Base-by-base conservation (phyloP, 2,888 invertebrate species). In the Bursaphelenchus okinawaensis region DNA sequence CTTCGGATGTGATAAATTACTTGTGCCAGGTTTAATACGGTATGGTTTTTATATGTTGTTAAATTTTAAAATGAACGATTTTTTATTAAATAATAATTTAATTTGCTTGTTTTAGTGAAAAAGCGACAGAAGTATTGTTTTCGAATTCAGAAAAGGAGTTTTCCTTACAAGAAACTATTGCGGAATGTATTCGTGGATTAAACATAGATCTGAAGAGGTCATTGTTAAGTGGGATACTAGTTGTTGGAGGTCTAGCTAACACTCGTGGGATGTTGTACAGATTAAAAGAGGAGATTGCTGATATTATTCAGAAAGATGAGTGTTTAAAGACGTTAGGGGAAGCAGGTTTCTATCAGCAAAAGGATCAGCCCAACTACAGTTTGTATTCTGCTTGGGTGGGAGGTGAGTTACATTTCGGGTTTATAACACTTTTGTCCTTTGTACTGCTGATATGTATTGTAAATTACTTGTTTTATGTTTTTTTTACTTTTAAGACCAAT, bases 191-290 rank as follows among this genome's bases (percentile, higher is more conserved):
- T 40, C 12, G 40, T 16, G 40, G 6, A 40, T 40, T 40, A 6
- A 40, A 40, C n/a, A 40, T 40, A 16, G 40, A 40, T 40, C 40
- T 40, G 16, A 40, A 40, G 40, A 40, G 40, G n/a, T n/a, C 40
- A 40, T 16, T 40, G 40, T 4, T 40, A n/a, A 51, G 9, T 23
- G 27, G 28, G 88, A 89, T 96, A 73, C 85, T 95, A 63, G 84
- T 95, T 26, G 88, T 90, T 65, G 96, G 95, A 40, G 95, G 95
- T 8, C 89, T 90, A 0, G 87, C 89, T 0, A 89, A 90, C 87
- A 85, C 90, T 71, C 89, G 89, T 61, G 95, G 95, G 0, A 89
- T 96, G 76, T 87, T 88, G 78, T 87, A 90, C 26, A 87, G 95
- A 57, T 86, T 96, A 1, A 88, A 89, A 71, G 85, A 87, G 1